These are phyloP conservation scores for Tolmerus cingulatus DNA, from an alignment of 2,888 invertebrate genomes.

Conservation along the genomic window DNA sequence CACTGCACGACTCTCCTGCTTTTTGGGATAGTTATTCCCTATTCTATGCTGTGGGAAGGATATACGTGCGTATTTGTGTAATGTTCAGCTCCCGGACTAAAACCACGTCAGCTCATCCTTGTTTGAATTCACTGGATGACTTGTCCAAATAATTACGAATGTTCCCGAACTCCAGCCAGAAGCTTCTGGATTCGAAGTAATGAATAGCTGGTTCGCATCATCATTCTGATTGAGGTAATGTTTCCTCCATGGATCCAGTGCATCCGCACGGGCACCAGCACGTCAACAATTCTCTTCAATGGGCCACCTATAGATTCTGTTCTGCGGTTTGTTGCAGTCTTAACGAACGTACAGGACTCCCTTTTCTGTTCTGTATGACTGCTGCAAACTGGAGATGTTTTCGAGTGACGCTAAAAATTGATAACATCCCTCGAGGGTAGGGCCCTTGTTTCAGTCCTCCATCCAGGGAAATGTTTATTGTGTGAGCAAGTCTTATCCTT, in stretches of 20 bases:
- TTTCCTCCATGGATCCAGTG: neutral
- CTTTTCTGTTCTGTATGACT: neutral
- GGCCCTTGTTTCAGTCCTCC: neutral
- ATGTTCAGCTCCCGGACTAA: neutral
- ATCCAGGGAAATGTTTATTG: constrained; percentile 2
- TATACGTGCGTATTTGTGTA: neutral
- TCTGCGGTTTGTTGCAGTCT: neutral
- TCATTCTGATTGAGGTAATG: constrained; percentile 21
- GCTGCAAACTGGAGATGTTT: neutral
- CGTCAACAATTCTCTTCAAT: neutral
- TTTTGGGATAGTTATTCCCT: neutral
- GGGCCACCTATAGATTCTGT: neutral
- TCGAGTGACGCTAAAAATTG: constrained; percentile 20
- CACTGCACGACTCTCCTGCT: neutral
- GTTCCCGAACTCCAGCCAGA: neutral
- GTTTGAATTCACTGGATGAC: constrained; percentile 17
- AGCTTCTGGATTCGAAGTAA: neutral
- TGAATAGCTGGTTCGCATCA: constrained; percentile 24
- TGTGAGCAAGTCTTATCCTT: constrained; percentile 24
- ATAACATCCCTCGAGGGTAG: neutral
- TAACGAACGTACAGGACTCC: neutral
- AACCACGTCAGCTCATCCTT: neutral
- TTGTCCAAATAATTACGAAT: constrained; percentile 22
- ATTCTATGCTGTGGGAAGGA: neutral
- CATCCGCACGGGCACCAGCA: neutral